Base-by-base conservation (phyloP, 2,888 invertebrate genomes). In the Hemistola chrysoprasaria region DNA sequence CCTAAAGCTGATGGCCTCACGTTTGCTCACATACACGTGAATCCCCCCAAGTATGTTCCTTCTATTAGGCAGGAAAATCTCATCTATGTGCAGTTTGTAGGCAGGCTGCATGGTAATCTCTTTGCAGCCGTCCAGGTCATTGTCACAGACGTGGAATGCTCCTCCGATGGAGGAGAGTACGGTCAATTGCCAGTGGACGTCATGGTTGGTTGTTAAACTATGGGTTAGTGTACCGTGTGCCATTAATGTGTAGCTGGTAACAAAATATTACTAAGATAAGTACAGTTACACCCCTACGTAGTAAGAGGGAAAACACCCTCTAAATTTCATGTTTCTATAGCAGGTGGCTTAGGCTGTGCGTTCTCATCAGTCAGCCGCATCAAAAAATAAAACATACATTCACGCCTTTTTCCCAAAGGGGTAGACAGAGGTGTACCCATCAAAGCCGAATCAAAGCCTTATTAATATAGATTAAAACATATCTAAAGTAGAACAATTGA, bases 11-110 rank as follows among this genome's bases (percentile, higher is more conserved):
- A 85, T 59, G 1, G 71, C 61, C 8, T 84, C 84, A 9, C 71
- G 63, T 29, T 71, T 78, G 0, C 54, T 52, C 16, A 85, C 78
- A 0, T 66, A 50, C 0, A 88, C 56, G 20, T 75, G 68, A 1
- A 88, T 61, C 0, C 81, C 83, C 5, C 86, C 84, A 3, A 86
- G 50, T n/a, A 87, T 83, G 24, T 85, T 77, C 11, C 77, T 72
- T 36, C 79, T 65, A 28, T 88, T 88, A 0, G 88, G 87, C 25
- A 86, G 50, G 36, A 75, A 88, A 0, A 87, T 72, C 41, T 86
- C 85, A 1, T 82, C 81, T 1, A 83, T 33, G 25, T 76, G 81
- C 11, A 83, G 22, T 45, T 86, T 88, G 1, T 30, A 43, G 0
- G 79, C 56, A 0, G 64, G 40, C 0, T 62, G 59, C 0, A 86